Evolutionary conservation across 2,797 vertebrate genomes (phyloP), one percentile per base, ranked within the genome.

Genomic region (Pitangus sulphuratus): DNA sequence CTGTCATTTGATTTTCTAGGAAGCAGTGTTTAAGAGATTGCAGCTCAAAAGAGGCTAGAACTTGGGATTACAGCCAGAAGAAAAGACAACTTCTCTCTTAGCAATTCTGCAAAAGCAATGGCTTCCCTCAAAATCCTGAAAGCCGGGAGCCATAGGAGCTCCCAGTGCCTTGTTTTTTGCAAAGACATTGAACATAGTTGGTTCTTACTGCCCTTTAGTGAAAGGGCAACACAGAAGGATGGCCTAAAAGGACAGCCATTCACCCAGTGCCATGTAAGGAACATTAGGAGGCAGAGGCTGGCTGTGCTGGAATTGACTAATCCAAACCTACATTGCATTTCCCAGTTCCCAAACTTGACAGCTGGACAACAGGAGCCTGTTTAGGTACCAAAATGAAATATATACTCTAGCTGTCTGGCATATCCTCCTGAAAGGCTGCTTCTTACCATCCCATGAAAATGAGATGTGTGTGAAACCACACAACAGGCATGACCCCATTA

Each of bases 81-180:
- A 84, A 96, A 95, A 82, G 56, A 94, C 51, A 87, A 68, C 11
- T 71, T 95, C 45, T 74, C 11, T 26, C 47, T 62, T 79, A 15
- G 42, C 87, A 93, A 74, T 87, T 71, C 80, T 87, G 56, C 28
- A 93, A 70, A 94, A 78, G 35, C 68, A 75, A 91, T 54, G 57
- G 28, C 39, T 87, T 96, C 31, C 35, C 50, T 80, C 12, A 9
- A 79, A 45, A 10, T 35, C 11, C 53, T 50, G 35, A 60, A n/a
- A 80, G 25, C 25, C 44, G 71, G 58, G 37, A 89, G 40, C 20
- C 54, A 47, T 7, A 66, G 42, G 70, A 76, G 30, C 51, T 87
- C 57, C 69, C 69, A 47, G 56, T 3, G 1, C 37, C 44, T 75
- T 70, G 22, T 45, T 84, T 85, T 79, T 88, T 45, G 66, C 50